Base-by-base conservation (phyloP, 1,140 invertebrate genomes). In the Aplysia californica region DNA sequence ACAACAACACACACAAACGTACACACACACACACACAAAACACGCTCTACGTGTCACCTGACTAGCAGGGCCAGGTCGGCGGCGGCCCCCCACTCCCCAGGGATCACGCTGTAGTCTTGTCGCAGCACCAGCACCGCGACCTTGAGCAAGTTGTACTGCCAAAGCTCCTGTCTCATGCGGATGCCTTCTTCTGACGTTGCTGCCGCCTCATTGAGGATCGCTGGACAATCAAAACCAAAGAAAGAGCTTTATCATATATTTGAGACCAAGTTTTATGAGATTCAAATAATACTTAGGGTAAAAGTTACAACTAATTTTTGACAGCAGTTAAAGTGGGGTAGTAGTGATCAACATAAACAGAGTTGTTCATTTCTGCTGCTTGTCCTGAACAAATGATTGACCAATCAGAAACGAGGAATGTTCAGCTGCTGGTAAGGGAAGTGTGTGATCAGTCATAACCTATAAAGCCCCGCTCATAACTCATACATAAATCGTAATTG, bases 51-150 rank as follows among this genome's bases (percentile, higher is more conserved):
- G 38, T 21, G 26, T 4, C 81, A 87, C 88, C 87, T 86, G 18
- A 88, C 76, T 50, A 87, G 76, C 39, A 77, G 79, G 2, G 84
- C 82, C 15, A 89, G 77, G 29, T 81, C 75, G 38, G 85, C 78
- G n/a, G 87, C 88, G 36, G 84, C 85, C 4, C 77, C 79, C 88
- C 88, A 89, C 56, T 86, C 81, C 56, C 86, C 87, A 68, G 80
- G 79, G 18, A 87, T 74, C 29, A 86, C 80, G 56, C 80, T 83
- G 58, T 82, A 88, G 71, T 89, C 87, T 39, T 88, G 87, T 56
- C 86, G 85, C 4, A 89, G 68, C n/a, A 87, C 83, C 15, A 88
- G 73, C 33, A 87, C 79, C 0, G 87, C 75, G 3, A 86, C 86
- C 56, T 87, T 83, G 0, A 87, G 72, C 0, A 89, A 69, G 64